phyloP scores from a whole-genome alignment of 2,797 vertebrate species.

The Eulemur rubriventer region DNA sequence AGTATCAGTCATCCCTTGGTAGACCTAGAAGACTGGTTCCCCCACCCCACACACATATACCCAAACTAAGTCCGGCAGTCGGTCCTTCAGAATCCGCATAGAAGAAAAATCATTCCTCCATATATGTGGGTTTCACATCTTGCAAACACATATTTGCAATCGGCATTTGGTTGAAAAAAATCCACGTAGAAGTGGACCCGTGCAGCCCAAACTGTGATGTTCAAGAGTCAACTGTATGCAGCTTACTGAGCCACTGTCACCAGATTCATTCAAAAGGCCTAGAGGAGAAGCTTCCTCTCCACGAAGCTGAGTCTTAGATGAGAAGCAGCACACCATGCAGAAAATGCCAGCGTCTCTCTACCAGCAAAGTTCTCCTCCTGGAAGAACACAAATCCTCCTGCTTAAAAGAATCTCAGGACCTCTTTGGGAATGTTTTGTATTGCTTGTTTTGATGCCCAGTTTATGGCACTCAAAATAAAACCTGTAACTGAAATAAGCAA shows the following conservation, averaged over 20 bases:
- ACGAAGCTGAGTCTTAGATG: neutral
- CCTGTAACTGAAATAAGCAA: conserved; percentile 10
- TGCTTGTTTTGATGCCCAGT: neutral
- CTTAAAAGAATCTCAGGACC: neutral
- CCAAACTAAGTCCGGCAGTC: neutral
- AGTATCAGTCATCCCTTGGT: neutral
- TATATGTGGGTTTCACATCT: neutral
- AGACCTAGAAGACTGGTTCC: neutral
- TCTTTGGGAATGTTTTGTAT: neutral
- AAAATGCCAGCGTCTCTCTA: neutral
- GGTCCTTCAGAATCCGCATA: neutral
- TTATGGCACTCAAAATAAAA: conserved; percentile 32
- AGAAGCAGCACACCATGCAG: neutral
- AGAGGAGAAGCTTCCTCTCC: neutral
- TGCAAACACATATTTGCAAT: neutral
- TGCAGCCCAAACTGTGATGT: neutral
- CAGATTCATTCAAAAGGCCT: neutral
- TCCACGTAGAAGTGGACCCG: neutral
- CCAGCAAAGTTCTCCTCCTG: neutral
- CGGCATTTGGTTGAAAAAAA: neutral
- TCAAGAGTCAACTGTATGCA: neutral
- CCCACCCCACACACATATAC: fast-evolving
- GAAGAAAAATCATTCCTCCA: neutral
- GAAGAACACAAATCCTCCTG: neutral
- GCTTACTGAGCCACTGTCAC: neutral